Conservation (phyloP, 1,140 invertebrate genomes). For the Coptotermes formosanus region DNA sequence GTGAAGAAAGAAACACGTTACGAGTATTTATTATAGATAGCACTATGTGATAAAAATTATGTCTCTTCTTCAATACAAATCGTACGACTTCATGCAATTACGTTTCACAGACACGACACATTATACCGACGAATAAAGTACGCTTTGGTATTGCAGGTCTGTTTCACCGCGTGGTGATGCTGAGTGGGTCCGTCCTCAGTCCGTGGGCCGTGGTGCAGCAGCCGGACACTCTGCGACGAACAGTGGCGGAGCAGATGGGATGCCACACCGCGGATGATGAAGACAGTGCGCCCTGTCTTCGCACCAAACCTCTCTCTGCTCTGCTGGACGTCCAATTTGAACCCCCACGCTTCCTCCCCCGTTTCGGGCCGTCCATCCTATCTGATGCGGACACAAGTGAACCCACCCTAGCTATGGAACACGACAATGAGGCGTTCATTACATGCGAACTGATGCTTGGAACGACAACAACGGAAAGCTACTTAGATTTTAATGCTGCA, state of each 20-base stretch:
- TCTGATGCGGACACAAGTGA: slow-evolving; percentile 59
- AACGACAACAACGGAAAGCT: slow-evolving; percentile 71
- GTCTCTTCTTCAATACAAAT: too few species aligned
- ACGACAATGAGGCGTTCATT: slow-evolving; percentile 66
- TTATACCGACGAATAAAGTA: too few species aligned
- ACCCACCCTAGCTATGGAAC: slow-evolving; percentile 62
- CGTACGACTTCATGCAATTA: too few species aligned
- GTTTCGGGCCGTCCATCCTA: slow-evolving; percentile 64
- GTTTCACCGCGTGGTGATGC: slow-evolving; percentile 79
- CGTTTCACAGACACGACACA: too few species aligned
- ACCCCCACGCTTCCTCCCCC: slow-evolving; percentile 56
- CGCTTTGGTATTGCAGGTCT: slow-evolving; percentile 56
- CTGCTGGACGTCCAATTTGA: slow-evolving; percentile 59
- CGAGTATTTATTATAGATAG: too few species aligned
- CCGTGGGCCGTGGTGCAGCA: slow-evolving; percentile 78
- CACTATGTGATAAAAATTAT: too few species aligned
- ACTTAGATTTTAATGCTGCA: slow-evolving; percentile 70
- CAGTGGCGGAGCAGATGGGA: slow-evolving; percentile 69
- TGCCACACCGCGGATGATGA: slow-evolving; percentile 50
- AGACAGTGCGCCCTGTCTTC: slow-evolving; percentile 53
- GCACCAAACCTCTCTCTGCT: slow-evolving; percentile 57
- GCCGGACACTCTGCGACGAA: slow-evolving; percentile 65
- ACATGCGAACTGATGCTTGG: slow-evolving; percentile 67
- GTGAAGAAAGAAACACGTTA: too few species aligned
- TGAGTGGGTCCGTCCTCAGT: slow-evolving; percentile 84